These are phyloP conservation scores for Volucella bombylans DNA, from an alignment of 2,888 invertebrate genomes.

Conservation along the genomic window DNA sequence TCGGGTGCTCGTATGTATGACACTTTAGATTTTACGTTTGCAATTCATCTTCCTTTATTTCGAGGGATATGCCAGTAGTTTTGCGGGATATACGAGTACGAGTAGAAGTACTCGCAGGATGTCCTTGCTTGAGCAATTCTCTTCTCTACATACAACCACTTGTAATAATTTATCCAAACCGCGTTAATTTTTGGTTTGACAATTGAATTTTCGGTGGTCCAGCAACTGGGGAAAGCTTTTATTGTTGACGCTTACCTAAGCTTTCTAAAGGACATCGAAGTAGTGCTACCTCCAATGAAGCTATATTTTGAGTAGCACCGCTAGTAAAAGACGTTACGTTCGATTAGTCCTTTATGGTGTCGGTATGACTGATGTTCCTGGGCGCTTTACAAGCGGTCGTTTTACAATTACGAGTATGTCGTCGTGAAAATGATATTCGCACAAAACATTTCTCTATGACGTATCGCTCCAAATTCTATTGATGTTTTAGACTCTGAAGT, in stretches of 20 bases:
- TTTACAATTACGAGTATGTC: too few species aligned
- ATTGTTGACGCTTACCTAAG: background rate
- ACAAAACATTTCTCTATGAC: too few species aligned
- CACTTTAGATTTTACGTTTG: conserved; percentile 17
- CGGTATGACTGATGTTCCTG: too few species aligned
- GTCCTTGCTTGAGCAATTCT: conserved; percentile 46
- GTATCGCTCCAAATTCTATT: too few species aligned
- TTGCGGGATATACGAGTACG: conserved; percentile 3
- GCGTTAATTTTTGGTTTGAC: conserved; percentile 38
- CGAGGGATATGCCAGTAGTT: conserved; percentile 9
- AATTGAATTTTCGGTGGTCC: conserved; percentile 55
- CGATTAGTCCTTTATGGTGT: too few species aligned
- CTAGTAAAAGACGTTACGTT: background rate
- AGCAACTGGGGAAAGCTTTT: conserved; percentile 61
- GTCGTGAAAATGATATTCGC: too few species aligned
- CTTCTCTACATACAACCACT: conserved; percentile 26
- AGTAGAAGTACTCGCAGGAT: background rate
- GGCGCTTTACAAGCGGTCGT: too few species aligned
- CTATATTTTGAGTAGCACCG: conserved; percentile 21
- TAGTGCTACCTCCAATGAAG: background rate
- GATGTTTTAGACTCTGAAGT: too few species aligned
- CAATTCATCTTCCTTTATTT: conserved; percentile 14
- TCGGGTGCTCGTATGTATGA: conserved; percentile 32
- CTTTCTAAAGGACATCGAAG: conserved; percentile 36
- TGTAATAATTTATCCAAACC: conserved; percentile 21